These are phyloP conservation scores for Philypnodon macrostomus DNA, from an alignment of 2,797 vertebrate genomes.

Conservation along the genomic window DNA sequence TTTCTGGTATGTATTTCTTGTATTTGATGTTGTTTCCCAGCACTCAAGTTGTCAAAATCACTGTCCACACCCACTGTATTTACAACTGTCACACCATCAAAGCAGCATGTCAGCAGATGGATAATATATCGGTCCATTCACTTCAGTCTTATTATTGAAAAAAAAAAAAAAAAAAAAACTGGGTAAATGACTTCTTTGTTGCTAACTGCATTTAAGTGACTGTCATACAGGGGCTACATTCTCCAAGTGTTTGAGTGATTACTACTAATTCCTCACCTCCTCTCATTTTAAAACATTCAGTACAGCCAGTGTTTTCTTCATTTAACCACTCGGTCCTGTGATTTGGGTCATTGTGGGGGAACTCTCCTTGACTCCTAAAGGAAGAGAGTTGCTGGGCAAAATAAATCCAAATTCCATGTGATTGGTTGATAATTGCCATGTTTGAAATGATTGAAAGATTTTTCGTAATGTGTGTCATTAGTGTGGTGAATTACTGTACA, in stretches of 20 bases:
- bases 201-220: conserved; percentile 14
- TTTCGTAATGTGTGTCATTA: conserved; percentile 53
- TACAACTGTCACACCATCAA: neutral
- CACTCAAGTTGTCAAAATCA: neutral
- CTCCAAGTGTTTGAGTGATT: conserved; percentile 53
- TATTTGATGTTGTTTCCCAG: neutral
- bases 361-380: conserved; percentile 40
- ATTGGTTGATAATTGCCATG: conserved; percentile 74
- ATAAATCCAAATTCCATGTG: conserved; percentile 66
- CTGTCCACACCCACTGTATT: neutral
- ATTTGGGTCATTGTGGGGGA: conserved; percentile 43
- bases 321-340: conserved; percentile 48
- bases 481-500: conserved; percentile 53
- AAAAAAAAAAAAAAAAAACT: no score
- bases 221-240: conserved; percentile 50
- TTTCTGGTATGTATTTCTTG: no score
- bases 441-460: conserved; percentile 68
- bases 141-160: no score
- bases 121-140: neutral
- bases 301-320: conserved; percentile 36
- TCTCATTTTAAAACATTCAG: conserved; percentile 44
- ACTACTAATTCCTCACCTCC: conserved; percentile 53
- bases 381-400: conserved; percentile 54
- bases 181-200: no score
- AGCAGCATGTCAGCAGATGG: conserved; percentile 6